Base-by-base conservation (phyloP, 2,797 vertebrate genomes). In the Austrolebias charrua region DNA sequence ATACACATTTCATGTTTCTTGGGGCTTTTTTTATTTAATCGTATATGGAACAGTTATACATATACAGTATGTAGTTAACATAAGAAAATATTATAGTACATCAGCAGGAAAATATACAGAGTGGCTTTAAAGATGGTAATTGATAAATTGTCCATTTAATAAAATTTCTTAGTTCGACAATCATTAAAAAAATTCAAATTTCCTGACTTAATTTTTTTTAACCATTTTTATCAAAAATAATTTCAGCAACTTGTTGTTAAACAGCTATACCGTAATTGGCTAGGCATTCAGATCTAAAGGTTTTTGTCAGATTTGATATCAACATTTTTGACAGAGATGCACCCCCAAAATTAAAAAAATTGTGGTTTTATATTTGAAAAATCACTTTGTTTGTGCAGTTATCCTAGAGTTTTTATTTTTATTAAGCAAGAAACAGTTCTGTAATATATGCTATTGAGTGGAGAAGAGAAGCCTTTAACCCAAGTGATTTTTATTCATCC, bases 71-170 rank as follows among this genome's bases (percentile, higher is more conserved):
- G 70, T 54, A 62, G 46, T 83, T 84, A 69, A 88, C 56, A 88
- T 78, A 66, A 73, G 53, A 79, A 55, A 83, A 77, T 74, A 62
- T 78, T 66, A 86, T 83, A 46, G 74, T 71, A 83, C 81, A 90
- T 81, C 55, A 77, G 58, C 72, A 76, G 82, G 71, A 85, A 86
- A 86, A 90, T 80, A 90, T 86, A 88, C 83, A 83, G 81, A 81
- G 75, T 77, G 69, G 73, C 81, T 85, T 87, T 69, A 79, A 86
- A 89, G 85, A 85, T 71, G 86, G 76, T 85, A 66, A 74, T 88
- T 79, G 71, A 91, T 90, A 91, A 87, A 90, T 89, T 83, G 89
- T 78, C 59, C 28, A 18, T 89, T 88, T 87, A 83, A 89, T 86
- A 84, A 57, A 61, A 70, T 66, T 61, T 55, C 4, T 59, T 73